Evolutionary conservation across 2,888 invertebrate species (phyloP).

Genomic region (Dicyrtomina minuta): DNA sequence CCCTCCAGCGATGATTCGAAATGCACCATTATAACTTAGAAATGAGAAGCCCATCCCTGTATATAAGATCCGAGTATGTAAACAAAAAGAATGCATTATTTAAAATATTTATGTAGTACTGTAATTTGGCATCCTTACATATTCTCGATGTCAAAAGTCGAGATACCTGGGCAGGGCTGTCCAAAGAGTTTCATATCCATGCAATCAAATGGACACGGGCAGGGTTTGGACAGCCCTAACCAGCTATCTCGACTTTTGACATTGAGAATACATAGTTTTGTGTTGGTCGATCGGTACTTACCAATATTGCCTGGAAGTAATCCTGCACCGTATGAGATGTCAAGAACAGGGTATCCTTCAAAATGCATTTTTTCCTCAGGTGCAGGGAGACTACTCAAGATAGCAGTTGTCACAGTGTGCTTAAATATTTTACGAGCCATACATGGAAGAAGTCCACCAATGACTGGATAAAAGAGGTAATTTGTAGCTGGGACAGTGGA

Average conservation of each 20-base stretch:
- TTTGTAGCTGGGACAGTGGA: slow-evolving; percentile 8
- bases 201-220: no score
- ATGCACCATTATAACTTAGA: slow-evolving; percentile 17
- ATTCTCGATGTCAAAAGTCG: no score
- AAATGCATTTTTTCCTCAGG: slow-evolving; percentile 8
- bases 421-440: slow-evolving; percentile 7
- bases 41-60: slow-evolving; percentile 18
- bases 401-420: slow-evolving; percentile 6
- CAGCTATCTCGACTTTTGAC: no score
- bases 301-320: slow-evolving; percentile 8
- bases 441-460: slow-evolving; percentile 18
- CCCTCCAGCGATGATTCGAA: slow-evolving; percentile 8
- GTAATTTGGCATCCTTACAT: background rate
- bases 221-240: no score
- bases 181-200: no score
- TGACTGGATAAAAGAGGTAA: slow-evolving; percentile 11
- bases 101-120: background rate
- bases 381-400: slow-evolving; percentile 11
- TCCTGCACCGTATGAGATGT: slow-evolving; percentile 17
- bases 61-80: background rate
- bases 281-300: background rate
- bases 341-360: background rate
- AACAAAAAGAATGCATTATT: slow-evolving; percentile 1
- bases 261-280: background rate
- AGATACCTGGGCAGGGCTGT: no score